These are phyloP conservation scores for Odontomyia ornata DNA, from an alignment of 2,888 invertebrate genomes.

Conservation along the genomic window DNA sequence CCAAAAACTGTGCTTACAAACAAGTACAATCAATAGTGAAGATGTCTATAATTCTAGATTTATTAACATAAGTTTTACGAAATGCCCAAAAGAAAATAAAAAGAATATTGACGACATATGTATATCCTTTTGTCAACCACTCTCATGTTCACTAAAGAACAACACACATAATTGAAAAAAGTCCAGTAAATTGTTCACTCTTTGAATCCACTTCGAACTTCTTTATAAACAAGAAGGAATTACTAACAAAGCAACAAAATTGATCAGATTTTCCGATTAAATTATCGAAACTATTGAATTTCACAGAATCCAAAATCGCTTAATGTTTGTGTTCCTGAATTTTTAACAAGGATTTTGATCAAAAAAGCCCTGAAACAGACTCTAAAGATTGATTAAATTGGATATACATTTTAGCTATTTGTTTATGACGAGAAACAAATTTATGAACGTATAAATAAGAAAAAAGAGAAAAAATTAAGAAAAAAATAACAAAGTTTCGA, in stretches of 20 bases:
- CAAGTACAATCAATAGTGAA: conserved; percentile 34
- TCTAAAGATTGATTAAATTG: neutral
- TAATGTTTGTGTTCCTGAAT: conserved; percentile 6
- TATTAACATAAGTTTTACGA: conserved; percentile 8
- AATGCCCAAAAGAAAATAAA: conserved; percentile 7
- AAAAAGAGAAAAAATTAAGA: neutral
- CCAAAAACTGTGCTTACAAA: conserved; percentile 35
- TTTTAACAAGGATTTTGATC: neutral
- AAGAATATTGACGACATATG: neutral
- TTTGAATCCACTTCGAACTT: too few species aligned
- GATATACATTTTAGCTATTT: conserved; percentile 14
- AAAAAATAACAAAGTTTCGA: neutral
- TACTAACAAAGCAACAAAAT: too few species aligned
- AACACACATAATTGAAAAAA: neutral
- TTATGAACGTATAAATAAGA: neutral
- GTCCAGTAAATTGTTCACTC: too few species aligned
- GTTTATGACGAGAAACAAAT: conserved; percentile 14
- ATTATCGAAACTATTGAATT: too few species aligned
- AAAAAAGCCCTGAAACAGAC: neutral
- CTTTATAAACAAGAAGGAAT: too few species aligned
- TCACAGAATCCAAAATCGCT: too few species aligned
- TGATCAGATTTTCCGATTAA: too few species aligned
- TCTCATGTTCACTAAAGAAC: conserved; percentile 2
- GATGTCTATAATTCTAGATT: conserved; percentile 21
- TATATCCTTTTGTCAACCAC: neutral